Evolutionary conservation across 2,888 invertebrate species (phyloP), one percentile per base, ranked within the genome.

Genomic region (Lobophora halterata): DNA sequence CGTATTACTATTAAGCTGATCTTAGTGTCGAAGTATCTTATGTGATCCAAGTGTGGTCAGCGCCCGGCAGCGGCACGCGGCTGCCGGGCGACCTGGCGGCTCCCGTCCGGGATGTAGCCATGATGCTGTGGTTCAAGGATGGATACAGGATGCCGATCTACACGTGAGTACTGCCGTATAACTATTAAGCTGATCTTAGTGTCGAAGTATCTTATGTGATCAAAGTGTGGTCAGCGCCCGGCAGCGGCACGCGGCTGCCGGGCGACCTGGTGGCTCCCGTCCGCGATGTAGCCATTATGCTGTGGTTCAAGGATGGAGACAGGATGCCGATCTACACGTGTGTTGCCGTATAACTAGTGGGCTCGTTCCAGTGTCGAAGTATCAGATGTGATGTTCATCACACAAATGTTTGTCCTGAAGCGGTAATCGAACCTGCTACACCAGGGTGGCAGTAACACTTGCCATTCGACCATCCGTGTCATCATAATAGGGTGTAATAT

Each of bases 71-170:
- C 34, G 91, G 92, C 66, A 94, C 93, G 10, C 91, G 93, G 35
- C 85, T 97, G 51, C 96, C 96, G 0, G 96, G 97, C 85, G 94
- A 96, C 80, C 89, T 96, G 25, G 83, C 95, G 0, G 89, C 91
- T 11, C 89, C 91, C 0, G 89, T 89, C 30, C 92, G 95, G 56
- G 95, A 95, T 65, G 93, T 95, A 25, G 94, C 92, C 63, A 92
- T 96, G 91, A 91, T 96, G 62, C 91, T 97, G 45, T 96, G 96
- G 96, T 96, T 96, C 89, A 96, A 95, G 74, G 96, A 95, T 68
- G 89, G 91, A 28, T 91, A 91, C 30, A 92, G 94, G 41, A 95
- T 96, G 89, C 96, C 96, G 5, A 89, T 96, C 37, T 96, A 96
- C 82, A 96, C 95, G 96, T 95, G 76, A 89, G 87, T 78, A 11